A percentile compares a stretch with the other conserved stretches of the same genome.
Conservation (phyloP, 2,113 vertebrate species). For the Sturnus vulgaris region DNA sequence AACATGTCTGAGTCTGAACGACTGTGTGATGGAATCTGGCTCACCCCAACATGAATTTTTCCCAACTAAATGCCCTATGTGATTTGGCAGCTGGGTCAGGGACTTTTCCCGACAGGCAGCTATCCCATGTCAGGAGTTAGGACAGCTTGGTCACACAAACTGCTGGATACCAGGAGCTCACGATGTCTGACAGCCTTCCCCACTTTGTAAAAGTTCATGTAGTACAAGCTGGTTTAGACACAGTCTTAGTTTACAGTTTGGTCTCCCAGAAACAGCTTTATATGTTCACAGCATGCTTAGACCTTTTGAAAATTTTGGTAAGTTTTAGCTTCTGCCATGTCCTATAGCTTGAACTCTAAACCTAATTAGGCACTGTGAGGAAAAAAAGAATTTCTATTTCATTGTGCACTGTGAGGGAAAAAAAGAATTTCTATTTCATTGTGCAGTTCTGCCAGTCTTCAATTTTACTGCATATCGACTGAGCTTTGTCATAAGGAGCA, state of each 20-base stretch:
- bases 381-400: background rate
- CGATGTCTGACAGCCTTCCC: background rate
- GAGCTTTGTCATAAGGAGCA: background rate
- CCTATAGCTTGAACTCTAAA: background rate
- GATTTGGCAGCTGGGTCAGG: background rate
- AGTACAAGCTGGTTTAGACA: background rate
- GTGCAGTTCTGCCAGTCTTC: background rate
- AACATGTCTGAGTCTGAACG: rapidly evolving
- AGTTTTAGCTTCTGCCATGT: background rate
- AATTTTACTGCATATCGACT: background rate
- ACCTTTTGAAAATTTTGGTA: background rate
- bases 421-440: background rate
- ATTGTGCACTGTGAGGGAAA: background rate
- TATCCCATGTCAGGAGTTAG: background rate
- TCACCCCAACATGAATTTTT: rapidly evolving
- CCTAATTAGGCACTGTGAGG: background rate
- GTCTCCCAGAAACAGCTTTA: background rate
- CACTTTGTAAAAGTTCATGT: background rate
- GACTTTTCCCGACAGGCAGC: background rate
- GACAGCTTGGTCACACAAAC: background rate
- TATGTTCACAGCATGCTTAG: background rate
- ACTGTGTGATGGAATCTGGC: background rate
- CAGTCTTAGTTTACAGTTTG: background rate
- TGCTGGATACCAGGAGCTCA: background rate
- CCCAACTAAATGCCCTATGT: rapidly evolving